Conservation (phyloP, 64 coral and sea anemone genomes). For the Montipora foliosa region DNA sequence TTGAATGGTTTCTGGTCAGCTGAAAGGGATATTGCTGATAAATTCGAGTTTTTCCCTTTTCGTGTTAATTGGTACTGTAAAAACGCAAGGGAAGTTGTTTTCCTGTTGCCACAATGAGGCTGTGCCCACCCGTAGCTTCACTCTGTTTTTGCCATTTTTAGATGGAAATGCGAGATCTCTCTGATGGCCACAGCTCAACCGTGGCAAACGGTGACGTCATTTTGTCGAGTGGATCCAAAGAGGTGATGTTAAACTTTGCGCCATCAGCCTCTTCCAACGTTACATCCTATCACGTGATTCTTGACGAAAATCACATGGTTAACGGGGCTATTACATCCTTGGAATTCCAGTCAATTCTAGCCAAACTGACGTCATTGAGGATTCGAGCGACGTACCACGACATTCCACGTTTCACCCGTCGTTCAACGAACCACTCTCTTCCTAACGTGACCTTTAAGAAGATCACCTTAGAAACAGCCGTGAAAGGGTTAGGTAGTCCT, state of each 20-base stretch:
- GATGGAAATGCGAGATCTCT: slow-evolving; percentile 23
- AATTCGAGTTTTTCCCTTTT: too few relatives aligned
- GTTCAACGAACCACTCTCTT: not conserved
- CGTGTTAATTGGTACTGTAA: too few relatives aligned
- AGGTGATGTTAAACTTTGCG: slow-evolving; percentile 44
- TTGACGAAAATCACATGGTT: slow-evolving; percentile 75
- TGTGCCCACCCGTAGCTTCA: not conserved
- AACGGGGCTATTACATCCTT: slow-evolving; percentile 30
- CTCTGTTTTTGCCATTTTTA: not conserved
- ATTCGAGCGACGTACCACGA: slow-evolving; percentile 60
- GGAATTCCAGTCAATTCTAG: slow-evolving; percentile 88
- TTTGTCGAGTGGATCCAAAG: slow-evolving; percentile 34
- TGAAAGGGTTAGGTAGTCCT: not conserved
- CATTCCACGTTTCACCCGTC: too few relatives aligned
- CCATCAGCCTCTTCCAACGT: slow-evolving; percentile 46
- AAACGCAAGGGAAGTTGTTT: too few relatives aligned
- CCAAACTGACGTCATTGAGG: slow-evolving; percentile 74
- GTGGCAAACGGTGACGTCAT: slow-evolving; percentile 44
- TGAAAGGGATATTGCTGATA: too few relatives aligned
- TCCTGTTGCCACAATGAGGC: too few relatives aligned
- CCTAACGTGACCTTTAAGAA: slow-evolving; percentile 40
- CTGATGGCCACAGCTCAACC: not conserved
- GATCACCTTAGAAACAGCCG: slow-evolving; percentile 66
- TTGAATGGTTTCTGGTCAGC: too few relatives aligned
- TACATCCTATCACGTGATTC: slow-evolving; percentile 66